Percentiles rank a stretch among this genome's conserved stretches.
Evolutionary conservation across 2,113 vertebrate species (phyloP).

Genomic region (Hoplias malabaricus): DNA sequence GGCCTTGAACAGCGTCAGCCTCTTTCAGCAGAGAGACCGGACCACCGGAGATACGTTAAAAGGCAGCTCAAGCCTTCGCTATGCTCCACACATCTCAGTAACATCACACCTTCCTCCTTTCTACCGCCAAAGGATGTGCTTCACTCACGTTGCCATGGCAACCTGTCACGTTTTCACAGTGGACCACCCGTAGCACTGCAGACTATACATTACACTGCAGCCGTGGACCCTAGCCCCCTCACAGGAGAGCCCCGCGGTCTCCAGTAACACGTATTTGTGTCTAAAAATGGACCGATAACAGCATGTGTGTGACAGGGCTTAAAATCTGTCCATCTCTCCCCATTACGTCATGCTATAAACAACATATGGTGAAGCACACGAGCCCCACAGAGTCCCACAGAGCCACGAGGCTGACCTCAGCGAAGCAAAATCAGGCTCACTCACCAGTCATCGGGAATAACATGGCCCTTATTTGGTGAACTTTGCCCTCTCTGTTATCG

Average conservation of each 20-base stretch:
- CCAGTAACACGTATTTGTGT: neutral
- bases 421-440: no score
- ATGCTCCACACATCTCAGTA: neutral
- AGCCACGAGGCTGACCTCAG: conserved; percentile 7
- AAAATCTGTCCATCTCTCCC: neutral
- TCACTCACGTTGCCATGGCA: conserved; percentile 55
- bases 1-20: neutral
- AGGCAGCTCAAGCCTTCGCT: neutral
- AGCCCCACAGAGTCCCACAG: neutral
- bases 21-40: neutral
- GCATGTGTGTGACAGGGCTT: neutral
- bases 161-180: conserved; percentile 50
- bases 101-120: conserved; percentile 15
- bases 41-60: neutral
- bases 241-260: neutral
- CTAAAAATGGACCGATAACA: neutral
- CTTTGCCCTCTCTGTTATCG: neutral
- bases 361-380: conserved; percentile 27
- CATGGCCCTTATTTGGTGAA: neutral
- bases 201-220: neutral
- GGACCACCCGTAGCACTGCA: conserved; percentile 25
- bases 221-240: neutral
- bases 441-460: conserved; percentile 12
- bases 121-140: conserved; percentile 27
- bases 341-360: neutral